These are phyloP conservation scores for Pseudochaenichthys georgianus DNA, from an alignment of 2,797 vertebrate genomes.

Conservation along the genomic window DNA sequence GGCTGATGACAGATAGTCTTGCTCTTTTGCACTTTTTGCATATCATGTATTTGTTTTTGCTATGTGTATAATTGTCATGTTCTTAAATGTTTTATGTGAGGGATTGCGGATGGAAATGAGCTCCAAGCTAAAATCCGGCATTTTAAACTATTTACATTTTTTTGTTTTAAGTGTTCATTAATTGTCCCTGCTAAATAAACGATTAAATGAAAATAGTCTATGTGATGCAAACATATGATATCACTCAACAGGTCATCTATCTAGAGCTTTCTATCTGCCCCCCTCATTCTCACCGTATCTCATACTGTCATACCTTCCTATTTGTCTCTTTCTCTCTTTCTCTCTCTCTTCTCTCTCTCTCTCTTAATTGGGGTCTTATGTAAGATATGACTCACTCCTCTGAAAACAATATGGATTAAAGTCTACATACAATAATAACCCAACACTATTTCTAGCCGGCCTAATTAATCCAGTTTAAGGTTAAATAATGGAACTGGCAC, in stretches of 20 bases:
- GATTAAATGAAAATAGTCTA: not conserved
- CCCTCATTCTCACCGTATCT: constrained; percentile 25
- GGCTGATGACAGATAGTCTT: constrained; percentile 26
- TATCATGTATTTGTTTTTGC: too few relatives aligned
- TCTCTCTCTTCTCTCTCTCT: too few relatives aligned
- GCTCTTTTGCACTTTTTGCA: too few relatives aligned
- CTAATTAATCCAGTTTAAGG: constrained; percentile 49
- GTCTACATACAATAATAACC: constrained; percentile 31
- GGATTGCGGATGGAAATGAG: too few relatives aligned
- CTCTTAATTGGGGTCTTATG: constrained; percentile 20
- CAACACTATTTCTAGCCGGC: constrained; percentile 36
- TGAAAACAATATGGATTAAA: constrained; percentile 43
- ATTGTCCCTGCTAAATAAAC: too few relatives aligned
- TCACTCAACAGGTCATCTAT: constrained; percentile 41
- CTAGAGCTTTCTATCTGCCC: constrained; percentile 5
- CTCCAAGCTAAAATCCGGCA: too few relatives aligned
- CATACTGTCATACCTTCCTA: not conserved
- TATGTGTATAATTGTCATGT: too few relatives aligned
- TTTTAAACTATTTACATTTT: too few relatives aligned
- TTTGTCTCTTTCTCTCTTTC: constrained; percentile 5
- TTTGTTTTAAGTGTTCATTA: too few relatives aligned
- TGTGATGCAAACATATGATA: constrained; percentile 31
- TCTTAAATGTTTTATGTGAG: too few relatives aligned
- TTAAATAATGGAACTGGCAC: not conserved
- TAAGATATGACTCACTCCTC: constrained; percentile 45